Conservation (phyloP, 2,113 vertebrate species). For the Chaetodon trifascialis region DNA sequence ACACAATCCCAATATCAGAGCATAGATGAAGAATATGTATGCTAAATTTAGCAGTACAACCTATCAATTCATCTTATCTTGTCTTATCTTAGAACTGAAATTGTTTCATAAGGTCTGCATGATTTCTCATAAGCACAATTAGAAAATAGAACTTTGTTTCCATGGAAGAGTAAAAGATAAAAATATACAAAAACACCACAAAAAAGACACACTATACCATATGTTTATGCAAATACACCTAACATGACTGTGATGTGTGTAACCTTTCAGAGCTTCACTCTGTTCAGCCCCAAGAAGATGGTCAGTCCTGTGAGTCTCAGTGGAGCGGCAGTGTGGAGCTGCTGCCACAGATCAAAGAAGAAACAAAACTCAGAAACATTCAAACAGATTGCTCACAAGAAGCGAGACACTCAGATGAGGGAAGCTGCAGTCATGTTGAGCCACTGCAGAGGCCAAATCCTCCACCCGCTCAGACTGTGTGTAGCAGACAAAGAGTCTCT, state of each 20-base stretch:
- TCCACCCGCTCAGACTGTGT: background rate
- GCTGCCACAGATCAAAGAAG: constrained; percentile 67
- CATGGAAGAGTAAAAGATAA: too few relatives aligned
- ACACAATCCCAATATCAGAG: background rate
- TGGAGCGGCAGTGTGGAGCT: constrained; percentile 36
- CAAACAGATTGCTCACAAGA: constrained; percentile 3
- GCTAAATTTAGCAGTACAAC: background rate
- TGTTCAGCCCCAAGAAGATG: constrained; percentile 33
- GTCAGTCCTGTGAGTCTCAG: constrained; percentile 37
- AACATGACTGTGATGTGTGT: constrained; percentile 29
- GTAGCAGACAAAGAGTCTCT: constrained; percentile 25
- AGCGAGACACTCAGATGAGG: constrained; percentile 10
- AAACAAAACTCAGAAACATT: constrained; percentile 25
- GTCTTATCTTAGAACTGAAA: background rate
- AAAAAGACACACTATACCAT: background rate
- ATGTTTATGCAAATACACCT: background rate
- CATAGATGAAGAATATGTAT: background rate
- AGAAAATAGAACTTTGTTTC: background rate
- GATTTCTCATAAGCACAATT: background rate
- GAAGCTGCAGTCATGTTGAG: constrained; percentile 27
- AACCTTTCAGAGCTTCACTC: constrained; percentile 53
- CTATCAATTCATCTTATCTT: background rate
- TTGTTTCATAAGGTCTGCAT: background rate
- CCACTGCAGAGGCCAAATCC: background rate
- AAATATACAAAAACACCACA: background rate